Base-by-base conservation (phyloP, 2,797 vertebrate species). In the Sarcoramphus papa region DNA sequence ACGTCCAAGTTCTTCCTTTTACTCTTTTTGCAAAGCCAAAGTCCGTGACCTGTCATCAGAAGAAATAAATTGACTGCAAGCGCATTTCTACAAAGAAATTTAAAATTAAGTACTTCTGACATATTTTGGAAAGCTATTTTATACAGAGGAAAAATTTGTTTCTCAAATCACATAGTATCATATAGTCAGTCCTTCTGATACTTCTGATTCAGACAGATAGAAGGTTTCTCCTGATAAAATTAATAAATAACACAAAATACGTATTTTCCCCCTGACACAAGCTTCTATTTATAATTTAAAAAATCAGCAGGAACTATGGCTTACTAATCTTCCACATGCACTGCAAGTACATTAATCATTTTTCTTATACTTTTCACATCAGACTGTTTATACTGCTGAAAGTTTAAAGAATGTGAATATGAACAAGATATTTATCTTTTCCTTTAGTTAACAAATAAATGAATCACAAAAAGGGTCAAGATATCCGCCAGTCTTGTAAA, bases 1-100 rank as follows among this genome's bases (percentile, higher is more conserved):
- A 98, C 93, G 99, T 99, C 99, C 99, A 99, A 95, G 99, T 99
- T 98, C 99, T 99, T 94, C 99, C 99, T 98, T 99, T 99, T 98
- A 99, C 99, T 98, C 99, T 99, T 98, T 99, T 99, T 97, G 99
- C 99, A 98, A 99, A 99, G 68, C 99, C 99, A 54, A 99, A 99
- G 97, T 99, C 99, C 98, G 99, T 99, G 96, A 99, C 99, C 99
- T 99, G 93, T 54, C 28, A 95, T 62, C 15, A 82, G 77, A 59
- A 40, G 64, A 95, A 85, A 95, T 31, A 60, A 73, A 73, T 6
- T 69, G 69, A 37, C 28, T 56, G 6, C 41, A 74, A 93, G 14
- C 40, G 41, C 43, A 47, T 7, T 62, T 81, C 31, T 43, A 63
- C 9, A 14, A 63, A 45, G 21, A 83, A 57, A 72, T 33, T 45